Base-by-base conservation (phyloP, 2,888 invertebrate genomes). In the Apamea epomidion region DNA sequence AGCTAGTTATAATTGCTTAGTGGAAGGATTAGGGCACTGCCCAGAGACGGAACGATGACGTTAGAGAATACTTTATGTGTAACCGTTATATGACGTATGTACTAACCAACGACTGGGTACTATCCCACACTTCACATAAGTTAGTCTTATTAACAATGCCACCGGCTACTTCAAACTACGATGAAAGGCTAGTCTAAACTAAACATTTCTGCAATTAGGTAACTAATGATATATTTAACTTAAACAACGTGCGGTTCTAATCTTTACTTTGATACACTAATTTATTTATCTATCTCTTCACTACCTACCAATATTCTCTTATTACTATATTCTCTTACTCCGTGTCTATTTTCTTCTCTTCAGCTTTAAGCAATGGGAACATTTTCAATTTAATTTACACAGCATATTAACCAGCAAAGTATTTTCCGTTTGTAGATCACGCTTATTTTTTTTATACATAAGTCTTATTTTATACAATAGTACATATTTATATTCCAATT, bases 401-500 rank as follows among this genome's bases (percentile, higher is more conserved):
- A 78, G 74, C 29, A 74, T 69, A 81, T 74, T 82, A 68, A 86
- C 54, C 62, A 86, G 78, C 81, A 87, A 86, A 86, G 37, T 68
- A 90, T 84, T 73, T 48, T 78, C 75, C 51, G 48, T 76, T 80
- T 86, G 75, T 81, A 79, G 80, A 85, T 85, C 83, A 87, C 83
- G 72, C 62, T 80, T 82, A 25, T 60, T 78, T 78, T 79, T 76
- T 74, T 79, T 72, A 74, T 88, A 86, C 54, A 79, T 81, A 82
- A 83, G 80, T 81, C 84, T 82, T 83, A 80, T 81, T 78, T 81
- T 74, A 88, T 86, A 86, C 90, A 87, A 87, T 88, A 89, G 87
- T 89, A 88, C 84, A 87, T 88, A 82, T 89, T 88, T 89, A 83
- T 82, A 83, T 79, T 74, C 90, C 91, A 90, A 91, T 91, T 87